phyloP scores from a whole-genome alignment of 2,113 vertebrate genomes.

The Dasyornis broadbenti region DNA sequence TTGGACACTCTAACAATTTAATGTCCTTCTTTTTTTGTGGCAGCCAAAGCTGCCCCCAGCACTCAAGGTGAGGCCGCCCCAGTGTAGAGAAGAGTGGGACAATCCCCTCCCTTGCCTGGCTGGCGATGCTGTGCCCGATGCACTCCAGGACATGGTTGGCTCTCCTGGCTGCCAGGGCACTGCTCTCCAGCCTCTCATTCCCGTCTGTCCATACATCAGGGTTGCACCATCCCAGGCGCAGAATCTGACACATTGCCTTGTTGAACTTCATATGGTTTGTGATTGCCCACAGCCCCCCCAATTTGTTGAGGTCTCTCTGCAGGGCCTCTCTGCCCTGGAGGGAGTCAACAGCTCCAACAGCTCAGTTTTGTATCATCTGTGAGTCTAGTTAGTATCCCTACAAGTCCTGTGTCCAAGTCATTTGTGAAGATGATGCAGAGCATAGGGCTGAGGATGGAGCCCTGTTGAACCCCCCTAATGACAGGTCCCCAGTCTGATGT shows the following conservation, averaged over 20 bases:
- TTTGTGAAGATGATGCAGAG: neutral
- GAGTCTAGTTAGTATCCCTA: neutral
- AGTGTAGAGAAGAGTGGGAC: rapidly evolving
- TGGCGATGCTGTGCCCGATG: neutral
- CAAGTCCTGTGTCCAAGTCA: neutral
- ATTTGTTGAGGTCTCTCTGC: neutral
- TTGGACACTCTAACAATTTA: neutral
- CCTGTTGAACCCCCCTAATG: neutral
- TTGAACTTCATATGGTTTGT: neutral
- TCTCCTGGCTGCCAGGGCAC: neutral
- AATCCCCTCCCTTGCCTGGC: rapidly evolving
- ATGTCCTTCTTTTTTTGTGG: neutral
- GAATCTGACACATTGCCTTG: neutral
- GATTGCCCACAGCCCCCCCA: neutral
- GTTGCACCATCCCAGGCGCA: neutral
- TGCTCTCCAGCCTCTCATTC: neutral
- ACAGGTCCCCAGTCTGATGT: rapidly evolving
- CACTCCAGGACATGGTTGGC: rapidly evolving
- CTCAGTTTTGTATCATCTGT: neutral
- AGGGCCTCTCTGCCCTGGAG: neutral
- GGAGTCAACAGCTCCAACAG: neutral
- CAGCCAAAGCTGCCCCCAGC: rapidly evolving
- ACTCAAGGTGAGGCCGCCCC: rapidly evolving
- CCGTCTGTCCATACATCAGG: rapidly evolving
- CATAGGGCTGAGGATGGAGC: rapidly evolving